Evolutionary conservation across 2,888 invertebrate species (phyloP), one percentile per base, ranked within the genome.

Genomic region (Phragmatobia fuliginosa): DNA sequence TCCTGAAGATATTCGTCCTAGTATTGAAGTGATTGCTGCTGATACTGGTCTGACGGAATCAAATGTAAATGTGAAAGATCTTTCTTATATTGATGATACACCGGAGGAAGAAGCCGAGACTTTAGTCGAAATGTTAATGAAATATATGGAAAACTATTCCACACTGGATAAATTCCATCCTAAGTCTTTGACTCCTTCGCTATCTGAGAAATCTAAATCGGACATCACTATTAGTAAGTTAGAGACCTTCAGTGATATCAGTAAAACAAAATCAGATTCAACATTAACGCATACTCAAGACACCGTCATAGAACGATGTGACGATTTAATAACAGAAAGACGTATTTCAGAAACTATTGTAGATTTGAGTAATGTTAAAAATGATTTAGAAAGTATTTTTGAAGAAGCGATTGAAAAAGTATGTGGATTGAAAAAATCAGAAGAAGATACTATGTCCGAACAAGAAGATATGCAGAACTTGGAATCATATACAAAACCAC

Each of bases 191-290:
- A 93, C 94, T 0, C 94, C 94, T 0, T 92, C 92, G 6, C 70
- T 95, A 0, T 94, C 94, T 2, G 95, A 94, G 56, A 95, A 94
- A 75, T 94, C 94, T 0, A 95, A 95, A 80, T 95, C 95, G 0
- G 95, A 95, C 75, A 86, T 93, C 31, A 95, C 95, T 11, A 91
- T 95, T n/a, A 93, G 92, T 69, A 92, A 89, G 80, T 77, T 94
- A 38, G 95, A 93, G 77, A 94, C 93, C 0, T 91, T 89, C 38
- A 94, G 94, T 71, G 95, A 95, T 73, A 90, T 95, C 25, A 94
- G 94, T 71, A 95, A 94, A 77, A 95, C 95, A 0, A 95, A 95
- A 88, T 95, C 95, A 0, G 95, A 95, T 77, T 94, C 94, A 0
- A 95, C 95, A 0, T 74, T 95, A 31, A 94, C 94, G 0, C 93